Percentiles rank a stretch among this genome's conserved stretches.
Conservation (phyloP, 2,888 invertebrate genomes). For the Pecten maximus region DNA sequence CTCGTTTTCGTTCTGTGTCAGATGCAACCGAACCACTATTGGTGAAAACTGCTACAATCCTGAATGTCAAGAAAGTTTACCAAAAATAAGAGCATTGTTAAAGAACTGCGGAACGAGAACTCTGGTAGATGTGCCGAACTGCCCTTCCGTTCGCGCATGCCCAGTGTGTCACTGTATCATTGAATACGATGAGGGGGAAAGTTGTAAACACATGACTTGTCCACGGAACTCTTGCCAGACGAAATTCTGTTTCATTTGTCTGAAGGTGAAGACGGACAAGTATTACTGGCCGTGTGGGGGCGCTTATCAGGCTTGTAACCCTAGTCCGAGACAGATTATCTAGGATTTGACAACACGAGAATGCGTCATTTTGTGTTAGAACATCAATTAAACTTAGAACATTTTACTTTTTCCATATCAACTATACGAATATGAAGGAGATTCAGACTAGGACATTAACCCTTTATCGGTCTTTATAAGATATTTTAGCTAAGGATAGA, state of each 20-base stretch:
- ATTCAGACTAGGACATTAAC: too few species aligned
- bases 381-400: too few species aligned
- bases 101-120: neutral
- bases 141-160: slow-evolving; percentile 32
- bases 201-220: slow-evolving; percentile 14
- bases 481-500: too few species aligned
- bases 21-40: neutral
- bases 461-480: too few species aligned
- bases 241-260: neutral
- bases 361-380: too few species aligned
- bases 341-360: too few species aligned
- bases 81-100: neutral
- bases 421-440: too few species aligned
- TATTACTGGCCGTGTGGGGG: neutral
- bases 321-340: neutral
- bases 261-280: neutral
- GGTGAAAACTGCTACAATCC: neutral
- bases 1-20: neutral
- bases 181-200: neutral
- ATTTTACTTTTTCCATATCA: too few species aligned
- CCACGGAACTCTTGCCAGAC: neutral
- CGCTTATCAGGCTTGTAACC: neutral
- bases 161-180: neutral
- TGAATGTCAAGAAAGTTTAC: neutral
- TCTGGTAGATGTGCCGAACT: neutral